Conservation (phyloP, 2,113 vertebrate genomes). For the Myotis lucifugus region DNA sequence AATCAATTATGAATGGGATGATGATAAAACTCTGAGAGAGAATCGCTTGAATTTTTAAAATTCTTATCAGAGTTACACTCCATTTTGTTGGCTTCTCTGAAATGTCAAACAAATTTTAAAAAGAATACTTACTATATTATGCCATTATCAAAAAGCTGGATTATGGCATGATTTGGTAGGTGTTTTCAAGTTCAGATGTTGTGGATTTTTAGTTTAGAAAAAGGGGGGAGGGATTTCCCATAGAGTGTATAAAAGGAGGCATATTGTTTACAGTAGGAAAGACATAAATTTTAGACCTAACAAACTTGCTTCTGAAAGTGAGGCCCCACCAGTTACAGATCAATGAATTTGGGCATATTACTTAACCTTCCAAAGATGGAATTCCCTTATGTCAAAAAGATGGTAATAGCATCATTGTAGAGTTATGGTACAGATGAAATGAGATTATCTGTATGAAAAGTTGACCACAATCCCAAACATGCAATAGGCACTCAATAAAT, state of each 20-base stretch:
- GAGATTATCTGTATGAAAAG: neutral
- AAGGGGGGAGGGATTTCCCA: neutral
- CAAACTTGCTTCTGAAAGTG: neutral
- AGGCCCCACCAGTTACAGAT: neutral
- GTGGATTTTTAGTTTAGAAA: neutral
- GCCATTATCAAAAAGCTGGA: neutral
- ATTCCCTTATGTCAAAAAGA: neutral
- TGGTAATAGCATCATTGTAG: neutral
- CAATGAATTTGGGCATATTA: neutral
- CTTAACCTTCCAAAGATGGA: neutral
- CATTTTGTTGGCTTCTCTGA: constrained; percentile 51
- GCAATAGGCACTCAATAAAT: neutral
- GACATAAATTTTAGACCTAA: neutral
- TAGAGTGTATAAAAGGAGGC: neutral
- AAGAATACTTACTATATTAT: neutral
- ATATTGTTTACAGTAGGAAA: neutral
- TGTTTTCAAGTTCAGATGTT: neutral
- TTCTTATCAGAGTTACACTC: constrained; percentile 1
- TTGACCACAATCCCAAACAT: neutral
- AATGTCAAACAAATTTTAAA: constrained; percentile 39
- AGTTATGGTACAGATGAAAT: neutral
- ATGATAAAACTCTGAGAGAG: constrained; percentile 76
- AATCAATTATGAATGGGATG: constrained; percentile 85
- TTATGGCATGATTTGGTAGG: too few relatives aligned
- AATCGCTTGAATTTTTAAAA: neutral